phyloP scores from a whole-genome alignment of 2,797 vertebrate genomes.

The Galagoides demidoff region DNA sequence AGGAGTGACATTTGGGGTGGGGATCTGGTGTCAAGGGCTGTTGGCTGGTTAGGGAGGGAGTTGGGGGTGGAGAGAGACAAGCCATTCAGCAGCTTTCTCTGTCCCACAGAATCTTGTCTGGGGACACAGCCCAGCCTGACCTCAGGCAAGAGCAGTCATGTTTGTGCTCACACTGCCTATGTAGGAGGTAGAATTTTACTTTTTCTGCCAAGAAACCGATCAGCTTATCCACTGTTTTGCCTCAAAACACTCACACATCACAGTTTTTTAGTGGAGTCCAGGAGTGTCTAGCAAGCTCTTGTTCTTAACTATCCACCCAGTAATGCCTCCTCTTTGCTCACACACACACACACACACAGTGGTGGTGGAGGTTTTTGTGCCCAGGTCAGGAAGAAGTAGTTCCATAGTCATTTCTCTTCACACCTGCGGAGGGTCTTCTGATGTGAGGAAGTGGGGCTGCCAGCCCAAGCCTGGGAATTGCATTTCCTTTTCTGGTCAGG shows the following conservation, averaged over 20 bases:
- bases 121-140: neutral
- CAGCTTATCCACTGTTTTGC: slow-evolving; percentile 10
- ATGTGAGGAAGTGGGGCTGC: neutral
- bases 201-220: neutral
- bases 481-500: neutral
- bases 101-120: neutral
- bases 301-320: neutral
- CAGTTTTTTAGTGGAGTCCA: neutral
- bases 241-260: neutral
- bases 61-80: neutral
- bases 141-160: neutral
- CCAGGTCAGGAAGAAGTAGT: neutral
- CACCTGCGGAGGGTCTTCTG: neutral
- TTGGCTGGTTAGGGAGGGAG: neutral
- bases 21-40: neutral
- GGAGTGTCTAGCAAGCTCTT: neutral
- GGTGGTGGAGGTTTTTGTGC: neutral
- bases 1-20: neutral
- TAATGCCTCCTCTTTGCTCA: fast-evolving
- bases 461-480: neutral
- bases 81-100: neutral
- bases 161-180: neutral
- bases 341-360: neutral
- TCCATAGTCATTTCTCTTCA: neutral
- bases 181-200: neutral